Evolutionary conservation across 92 coral and sea anemone species (phyloP).

Genomic region (Muricea muricata): DNA sequence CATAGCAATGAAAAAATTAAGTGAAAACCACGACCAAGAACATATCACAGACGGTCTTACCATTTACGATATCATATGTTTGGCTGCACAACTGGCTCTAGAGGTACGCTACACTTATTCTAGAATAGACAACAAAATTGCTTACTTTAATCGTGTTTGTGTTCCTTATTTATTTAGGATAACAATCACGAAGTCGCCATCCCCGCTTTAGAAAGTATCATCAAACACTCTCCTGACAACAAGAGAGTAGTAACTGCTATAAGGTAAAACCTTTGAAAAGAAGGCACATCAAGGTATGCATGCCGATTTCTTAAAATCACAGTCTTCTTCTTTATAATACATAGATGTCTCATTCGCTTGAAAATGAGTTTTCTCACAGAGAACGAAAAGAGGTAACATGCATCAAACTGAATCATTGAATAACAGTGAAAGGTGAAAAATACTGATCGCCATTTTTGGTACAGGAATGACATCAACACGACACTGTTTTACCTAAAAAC

Average conservation of each 20-base stretch:
- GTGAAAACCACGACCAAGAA: slow-evolving; percentile 63
- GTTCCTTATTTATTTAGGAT: slow-evolving; percentile 66
- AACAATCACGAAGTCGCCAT: slow-evolving; percentile 89
- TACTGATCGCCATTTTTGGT: not conserved
- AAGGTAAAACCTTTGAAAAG: slow-evolving; percentile 58
- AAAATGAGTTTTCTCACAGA: slow-evolving; percentile 65
- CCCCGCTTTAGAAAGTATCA: slow-evolving; percentile 83
- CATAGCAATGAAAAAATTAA: slow-evolving; percentile 81
- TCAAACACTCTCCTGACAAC: slow-evolving; percentile 74
- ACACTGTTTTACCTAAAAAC: slow-evolving; percentile 81
- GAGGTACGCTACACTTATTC: slow-evolving; percentile 66
- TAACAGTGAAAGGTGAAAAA: not conserved
- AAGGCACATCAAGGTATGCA: too few relatives aligned
- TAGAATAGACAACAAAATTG: not conserved
- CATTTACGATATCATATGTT: slow-evolving; percentile 81
- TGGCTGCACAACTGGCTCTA: slow-evolving; percentile 92
- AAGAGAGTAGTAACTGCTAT: slow-evolving; percentile 88
- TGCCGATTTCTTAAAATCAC: too few relatives aligned
- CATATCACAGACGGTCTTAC: slow-evolving; percentile 69
- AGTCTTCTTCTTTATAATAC: not conserved
- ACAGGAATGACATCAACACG: slow-evolving; percentile 74
- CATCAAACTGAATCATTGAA: not conserved
- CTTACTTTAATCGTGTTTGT: not conserved
- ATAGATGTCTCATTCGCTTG: slow-evolving; percentile 72
- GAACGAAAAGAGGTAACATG: slow-evolving; percentile 55